These are phyloP conservation scores for Ormyrus labotus DNA, from an alignment of 2,888 invertebrate genomes.

Conservation along the genomic window DNA sequence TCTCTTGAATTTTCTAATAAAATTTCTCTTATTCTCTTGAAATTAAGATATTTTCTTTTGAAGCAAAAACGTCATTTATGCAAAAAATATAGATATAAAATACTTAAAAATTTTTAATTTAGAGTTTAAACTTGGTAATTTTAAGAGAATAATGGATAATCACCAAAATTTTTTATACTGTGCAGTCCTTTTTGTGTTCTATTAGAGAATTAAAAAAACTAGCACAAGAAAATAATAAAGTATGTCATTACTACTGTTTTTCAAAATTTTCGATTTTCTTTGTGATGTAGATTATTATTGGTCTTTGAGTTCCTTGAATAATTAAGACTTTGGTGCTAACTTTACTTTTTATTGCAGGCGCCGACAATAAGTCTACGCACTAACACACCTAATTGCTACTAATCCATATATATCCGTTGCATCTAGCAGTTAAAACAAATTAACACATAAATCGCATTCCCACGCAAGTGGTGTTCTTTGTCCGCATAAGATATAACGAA, in stretches of 20 bases:
- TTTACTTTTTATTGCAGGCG: conserved; percentile 76
- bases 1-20: conserved; percentile 4
- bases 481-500: conserved; percentile 55
- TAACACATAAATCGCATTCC: conserved; percentile 59
- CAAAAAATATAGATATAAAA: not conserved
- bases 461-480: conserved; percentile 60
- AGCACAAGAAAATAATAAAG: conserved; percentile 17
- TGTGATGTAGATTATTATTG: conserved; percentile 31
- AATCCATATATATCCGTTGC: conserved; percentile 68
- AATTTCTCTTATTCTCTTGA: conserved; percentile 50
- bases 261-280: conserved; percentile 14
- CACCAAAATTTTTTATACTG: conserved; percentile 25
- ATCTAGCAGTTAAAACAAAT: conserved; percentile 66
- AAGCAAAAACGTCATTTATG: not conserved
- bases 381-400: conserved; percentile 74
- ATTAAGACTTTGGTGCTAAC: conserved; percentile 65
- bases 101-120: conserved; percentile 9
- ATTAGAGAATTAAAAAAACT: not conserved
- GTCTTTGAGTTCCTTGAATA: conserved; percentile 48
- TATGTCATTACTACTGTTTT: conserved; percentile 4
- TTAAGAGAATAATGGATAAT: conserved; percentile 47
- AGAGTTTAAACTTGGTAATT: conserved; percentile 22
- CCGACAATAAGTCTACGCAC: conserved; percentile 76
- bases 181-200: conserved; percentile 4
- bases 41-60: conserved; percentile 24